Evolutionary conservation across 2,888 invertebrate species (phyloP).

Genomic region (Emmelina monodactyla): DNA sequence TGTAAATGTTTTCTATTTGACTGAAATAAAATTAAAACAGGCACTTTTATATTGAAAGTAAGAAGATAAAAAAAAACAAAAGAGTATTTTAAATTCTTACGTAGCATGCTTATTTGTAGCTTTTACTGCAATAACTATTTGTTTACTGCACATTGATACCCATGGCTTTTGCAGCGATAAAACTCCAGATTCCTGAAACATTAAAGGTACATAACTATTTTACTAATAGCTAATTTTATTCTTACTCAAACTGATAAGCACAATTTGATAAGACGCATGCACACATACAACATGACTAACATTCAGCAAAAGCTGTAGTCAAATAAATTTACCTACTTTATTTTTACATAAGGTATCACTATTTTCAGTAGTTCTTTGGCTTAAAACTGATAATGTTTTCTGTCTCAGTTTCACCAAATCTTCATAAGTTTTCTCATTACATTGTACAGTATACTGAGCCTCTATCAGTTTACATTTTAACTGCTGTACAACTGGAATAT

Average conservation of each 20-base stretch:
- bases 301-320: no score
- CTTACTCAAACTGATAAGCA: no score
- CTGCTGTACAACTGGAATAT: slow-evolving; percentile 26
- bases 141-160: slow-evolving; percentile 38
- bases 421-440: slow-evolving; percentile 28
- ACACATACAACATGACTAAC: no score
- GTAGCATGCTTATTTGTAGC: slow-evolving; percentile 3
- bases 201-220: no score
- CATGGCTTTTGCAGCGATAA: slow-evolving; percentile 24
- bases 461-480: slow-evolving; percentile 37
- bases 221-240: no score
- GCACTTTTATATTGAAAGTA: no score
- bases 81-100: neutral
- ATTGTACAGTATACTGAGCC: slow-evolving; percentile 31
- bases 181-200: slow-evolving; percentile 28
- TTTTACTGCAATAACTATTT: slow-evolving; percentile 25
- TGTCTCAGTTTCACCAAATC: slow-evolving; percentile 33
- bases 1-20: slow-evolving; percentile 27
- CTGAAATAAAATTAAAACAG: slow-evolving; percentile 26
- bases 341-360: no score
- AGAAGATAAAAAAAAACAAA: no score
- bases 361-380: no score
- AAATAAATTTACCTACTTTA: no score
- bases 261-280: no score
- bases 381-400: no score